Evolutionary conservation across 64 coral and sea anemone genomes (phyloP), one percentile per base, ranked within the genome.

Genomic region (Montipora cactus): DNA sequence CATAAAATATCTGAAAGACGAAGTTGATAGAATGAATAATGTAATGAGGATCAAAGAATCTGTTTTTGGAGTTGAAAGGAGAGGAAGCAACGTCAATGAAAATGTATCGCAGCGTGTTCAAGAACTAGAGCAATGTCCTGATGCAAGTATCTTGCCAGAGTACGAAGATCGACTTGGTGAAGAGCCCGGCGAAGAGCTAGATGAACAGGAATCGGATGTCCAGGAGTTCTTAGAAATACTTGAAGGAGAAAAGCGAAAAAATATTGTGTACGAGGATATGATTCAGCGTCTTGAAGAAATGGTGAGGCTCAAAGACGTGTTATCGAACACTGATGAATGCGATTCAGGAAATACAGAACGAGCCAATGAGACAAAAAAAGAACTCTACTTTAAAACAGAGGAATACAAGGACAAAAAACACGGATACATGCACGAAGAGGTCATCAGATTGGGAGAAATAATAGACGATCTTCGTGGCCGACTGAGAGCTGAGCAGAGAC

Each of bases 1-100:
- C 51, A 98, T 98, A 71, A 90, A 92, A 66, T 86, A 93, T 51
- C 80, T 98, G 9, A 94, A 90, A 80, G 81, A 87, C 44, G 83
- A 98, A 79, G 75, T 98, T 68, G 89, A 91, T 44, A 69, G 74
- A 87, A 67, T 75, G 67, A 44, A 70, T 1, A 79, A 77, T 69
- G 92, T 72, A 16, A 86, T 72, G 44, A 86, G 82, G 46, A 86
- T 86, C 62, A 86, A 86, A 86, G 82, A 48, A 50, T 72, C 82
- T 13, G 62, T 85, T 12, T 74, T 93, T 59, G 92, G 76, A 68
- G 48, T 74, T 57, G 83, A 71, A 45, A n/a, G 66, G 14, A 74
- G 88, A 44, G 61, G 37, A 55, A 47, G 77, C 5, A 59, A 86
- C 45, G 12, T 20, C 2, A 18, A 74, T 13, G 92, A 81, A 7